phyloP scores from a whole-genome alignment of 1,140 invertebrate genomes.

The Vollenhovia emeryi region DNA sequence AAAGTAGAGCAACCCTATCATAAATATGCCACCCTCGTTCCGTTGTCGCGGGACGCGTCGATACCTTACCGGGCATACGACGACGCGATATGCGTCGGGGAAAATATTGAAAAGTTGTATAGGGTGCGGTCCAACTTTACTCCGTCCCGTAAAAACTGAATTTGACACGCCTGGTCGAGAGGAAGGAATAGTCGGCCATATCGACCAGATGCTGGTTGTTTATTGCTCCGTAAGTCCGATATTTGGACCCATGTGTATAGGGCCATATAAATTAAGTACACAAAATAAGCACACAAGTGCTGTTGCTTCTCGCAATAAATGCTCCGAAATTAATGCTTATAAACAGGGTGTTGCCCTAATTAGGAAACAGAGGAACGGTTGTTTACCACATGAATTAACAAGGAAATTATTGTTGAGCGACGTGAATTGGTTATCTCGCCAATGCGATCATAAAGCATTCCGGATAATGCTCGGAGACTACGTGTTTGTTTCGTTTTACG shows the following conservation, averaged over 20 bases:
- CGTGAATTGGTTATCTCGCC: background rate
- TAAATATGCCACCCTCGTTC: background rate
- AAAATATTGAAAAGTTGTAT: conserved; percentile 19
- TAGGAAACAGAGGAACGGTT: background rate
- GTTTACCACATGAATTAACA: background rate
- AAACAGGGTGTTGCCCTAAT: background rate
- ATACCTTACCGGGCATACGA: background rate
- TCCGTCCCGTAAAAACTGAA: conserved; percentile 24
- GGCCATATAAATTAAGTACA: conserved; percentile 8
- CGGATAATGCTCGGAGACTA: background rate
- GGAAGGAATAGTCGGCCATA: conserved; percentile 14
- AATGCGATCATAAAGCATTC: background rate
- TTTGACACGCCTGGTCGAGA: conserved; percentile 10
- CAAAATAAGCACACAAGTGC: background rate
- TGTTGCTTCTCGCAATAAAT: background rate
- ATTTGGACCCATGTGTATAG: conserved; percentile 10
- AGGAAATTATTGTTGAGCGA: background rate
- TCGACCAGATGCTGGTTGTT: conserved; percentile 30
- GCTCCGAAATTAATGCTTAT: background rate
- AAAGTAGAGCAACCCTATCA: background rate
- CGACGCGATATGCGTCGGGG: background rate
- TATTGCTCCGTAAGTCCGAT: conserved; percentile 30
- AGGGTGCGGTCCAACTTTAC: background rate
- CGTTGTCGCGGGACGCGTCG: background rate
- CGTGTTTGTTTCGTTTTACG: background rate